These are phyloP conservation scores for Lagopus muta DNA, from an alignment of 2,113 vertebrate species.

Conservation along the genomic window DNA sequence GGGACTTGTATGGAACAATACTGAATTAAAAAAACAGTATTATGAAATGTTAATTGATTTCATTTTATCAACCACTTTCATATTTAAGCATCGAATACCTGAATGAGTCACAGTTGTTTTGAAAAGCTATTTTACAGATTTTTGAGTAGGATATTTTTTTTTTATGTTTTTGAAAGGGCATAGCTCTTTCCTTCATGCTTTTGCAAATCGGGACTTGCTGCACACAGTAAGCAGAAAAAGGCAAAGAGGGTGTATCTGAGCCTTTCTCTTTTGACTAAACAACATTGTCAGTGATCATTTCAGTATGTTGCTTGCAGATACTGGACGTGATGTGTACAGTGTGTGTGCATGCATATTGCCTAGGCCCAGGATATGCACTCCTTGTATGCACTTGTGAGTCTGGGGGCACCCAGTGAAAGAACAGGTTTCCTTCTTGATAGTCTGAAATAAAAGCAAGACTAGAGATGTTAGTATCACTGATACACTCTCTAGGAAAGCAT, in stretches of 20 bases:
- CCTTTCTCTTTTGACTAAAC: neutral
- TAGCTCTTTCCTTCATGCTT: neutral
- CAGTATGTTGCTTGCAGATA: neutral
- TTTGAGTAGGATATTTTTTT: neutral
- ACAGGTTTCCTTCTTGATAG: neutral
- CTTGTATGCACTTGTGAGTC: neutral
- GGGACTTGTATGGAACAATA: neutral
- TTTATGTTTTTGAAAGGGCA: neutral
- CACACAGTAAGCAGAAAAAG: neutral
- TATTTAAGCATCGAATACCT: neutral
- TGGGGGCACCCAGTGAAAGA: neutral
- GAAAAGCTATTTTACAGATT: neutral
- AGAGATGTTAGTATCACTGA: neutral
- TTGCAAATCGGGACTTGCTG: neutral
- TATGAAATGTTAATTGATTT: neutral
- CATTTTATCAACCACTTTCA: neutral
- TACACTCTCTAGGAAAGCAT: neutral
- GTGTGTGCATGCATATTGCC: neutral
- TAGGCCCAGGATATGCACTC: neutral
- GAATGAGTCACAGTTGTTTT: neutral
- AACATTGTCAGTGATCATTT: neutral
- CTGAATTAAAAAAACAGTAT: neutral
- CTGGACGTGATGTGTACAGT: neutral
- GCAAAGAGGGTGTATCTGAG: neutral
- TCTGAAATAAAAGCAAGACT: neutral